Evolutionary conservation across 1,140 invertebrate genomes (phyloP), one percentile per base, ranked within the genome.

Genomic region (Lepidotrigona ventralis): DNA sequence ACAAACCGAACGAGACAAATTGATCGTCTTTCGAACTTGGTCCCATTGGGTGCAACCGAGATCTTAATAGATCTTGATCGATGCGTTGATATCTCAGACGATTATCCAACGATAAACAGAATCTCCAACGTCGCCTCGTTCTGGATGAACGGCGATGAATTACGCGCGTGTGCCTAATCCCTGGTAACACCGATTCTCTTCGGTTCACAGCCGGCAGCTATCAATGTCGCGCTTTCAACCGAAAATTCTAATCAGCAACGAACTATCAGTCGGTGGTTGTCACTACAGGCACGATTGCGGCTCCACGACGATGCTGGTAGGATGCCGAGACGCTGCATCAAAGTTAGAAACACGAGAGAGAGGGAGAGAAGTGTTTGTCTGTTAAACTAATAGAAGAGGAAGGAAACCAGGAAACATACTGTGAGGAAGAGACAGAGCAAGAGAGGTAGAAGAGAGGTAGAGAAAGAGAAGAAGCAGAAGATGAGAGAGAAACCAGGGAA

Each of bases 221-320:
- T 84, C 82, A 66, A 69, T 84, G 76, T 84, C 78, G 46, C 29
- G 39, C 71, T 70, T 64, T 63, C 71, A 56, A n/a, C 58, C 72
- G 76, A 81, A 68, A 88, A 88, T 88, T 87, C 51, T 79, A 87
- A 87, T 88, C 87, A 69, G 60, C 71, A 68, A n/a, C 17, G 51
- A n/a, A 66, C 79, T 75, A 88, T 88, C 85, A 53, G 81, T 58
- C 26, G 63, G 33, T 46, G 77, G n/a, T 76, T 79, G 81, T 70
- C 75, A 64, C 56, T 77, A 54, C 39, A 33, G 64, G n/a, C 33
- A 60, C 8, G 15, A 23, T 51, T 29, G 76, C 23, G 56, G 68
- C 81, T 89, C 63, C 81, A 63, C 60, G 9, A 19, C 21, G 75
- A 69, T 63, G 68, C 23, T 68, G 63, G 29, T 46, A 39, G 26